Evolutionary conservation across 2,888 invertebrate genomes (phyloP), one percentile per base, ranked within the genome.

Genomic region (Eucera pruinosa): DNA sequence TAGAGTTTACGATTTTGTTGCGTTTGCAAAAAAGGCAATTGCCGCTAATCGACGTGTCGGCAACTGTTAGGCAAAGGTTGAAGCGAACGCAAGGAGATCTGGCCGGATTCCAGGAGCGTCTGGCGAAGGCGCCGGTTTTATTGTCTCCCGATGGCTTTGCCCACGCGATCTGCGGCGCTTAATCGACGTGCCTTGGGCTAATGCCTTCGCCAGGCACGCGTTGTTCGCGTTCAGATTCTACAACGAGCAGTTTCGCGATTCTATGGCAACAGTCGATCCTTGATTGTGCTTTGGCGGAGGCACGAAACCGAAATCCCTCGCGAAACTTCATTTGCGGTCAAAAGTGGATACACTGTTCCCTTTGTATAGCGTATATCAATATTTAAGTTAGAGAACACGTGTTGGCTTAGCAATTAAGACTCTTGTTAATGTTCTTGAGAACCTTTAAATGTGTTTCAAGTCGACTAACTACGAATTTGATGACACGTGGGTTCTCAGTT

Each of bases 31-130:
- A 65, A 61, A 61, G 27, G 25, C 20, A 66, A 45, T 27, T 6
- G 68, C 58, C 58, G 69, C 62, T 81, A 80, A 85, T 84, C 67
- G 67, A 27, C 54, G 41, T 30, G 41, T 30, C 47, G 48, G 60
- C 66, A 52, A 55, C 65, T 69, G 84, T 83, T 82, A 78, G 47
- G 57, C 57, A 55, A 61, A 70, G 43, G 55, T 58, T 55, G 55
- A 58, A 66, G 23, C 27, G 43, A 50, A 43, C 72, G 80, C 82
- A 69, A 78, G 62, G 81, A 80, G 78, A 78, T 86, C 82, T 86
- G 85, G 81, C 73, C 71, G 71, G 84, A 86, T 86, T 84, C 86
- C 84, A 84, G 81, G 60, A 80, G 81, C 78, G 81, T 76, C 79
- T 81, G 84, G 65, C 69, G 65, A 72, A 86, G 80, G 80, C 81